Conservation (phyloP, 92 coral and sea anemone species). For the Nematostella vectensis region DNA sequence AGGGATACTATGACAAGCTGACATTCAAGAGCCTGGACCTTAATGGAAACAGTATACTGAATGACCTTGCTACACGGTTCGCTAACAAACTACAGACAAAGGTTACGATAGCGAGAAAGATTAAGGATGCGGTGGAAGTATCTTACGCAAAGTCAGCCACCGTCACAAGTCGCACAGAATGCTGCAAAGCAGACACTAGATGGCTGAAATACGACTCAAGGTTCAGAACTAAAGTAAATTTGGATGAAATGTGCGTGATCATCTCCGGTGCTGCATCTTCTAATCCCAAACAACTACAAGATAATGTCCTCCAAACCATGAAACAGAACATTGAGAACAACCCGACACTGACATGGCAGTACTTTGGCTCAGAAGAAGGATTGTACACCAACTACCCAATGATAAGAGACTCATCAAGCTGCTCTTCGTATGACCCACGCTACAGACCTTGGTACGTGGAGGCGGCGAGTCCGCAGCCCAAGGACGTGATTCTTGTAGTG, state of each 20-base stretch:
- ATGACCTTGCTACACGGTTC: not conserved
- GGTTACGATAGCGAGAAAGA: not conserved
- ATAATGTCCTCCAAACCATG: conserved; percentile 6
- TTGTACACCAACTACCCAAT: conserved; percentile 24
- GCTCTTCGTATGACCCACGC: conserved; percentile 29
- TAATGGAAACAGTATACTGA: conserved; percentile 1
- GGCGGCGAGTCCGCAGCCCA: conserved; percentile 2
- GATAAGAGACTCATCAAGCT: conserved; percentile 1
- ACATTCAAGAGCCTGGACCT: not conserved
- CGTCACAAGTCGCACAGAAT: not conserved
- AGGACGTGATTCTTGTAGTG: conserved; percentile 14
- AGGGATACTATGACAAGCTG: conserved; percentile 15
- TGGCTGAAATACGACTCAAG: not conserved
- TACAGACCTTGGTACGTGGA: conserved; percentile 43
- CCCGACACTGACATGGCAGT: conserved; percentile 46
- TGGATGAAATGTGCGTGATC: not conserved
- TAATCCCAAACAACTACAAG: conserved; percentile 1
- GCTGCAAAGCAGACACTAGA: not conserved
- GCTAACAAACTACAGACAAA: conserved; percentile 13
- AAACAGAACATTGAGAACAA: conserved; percentile 12
- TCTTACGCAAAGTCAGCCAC: conserved; percentile 2
- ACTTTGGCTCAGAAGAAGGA: conserved; percentile 51
- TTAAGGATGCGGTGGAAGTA: conserved; percentile 13
- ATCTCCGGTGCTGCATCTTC: not conserved
- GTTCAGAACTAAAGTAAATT: not conserved